Conservation (phyloP, 2,113 vertebrate species). For the Gadus chalcogrammus region DNA sequence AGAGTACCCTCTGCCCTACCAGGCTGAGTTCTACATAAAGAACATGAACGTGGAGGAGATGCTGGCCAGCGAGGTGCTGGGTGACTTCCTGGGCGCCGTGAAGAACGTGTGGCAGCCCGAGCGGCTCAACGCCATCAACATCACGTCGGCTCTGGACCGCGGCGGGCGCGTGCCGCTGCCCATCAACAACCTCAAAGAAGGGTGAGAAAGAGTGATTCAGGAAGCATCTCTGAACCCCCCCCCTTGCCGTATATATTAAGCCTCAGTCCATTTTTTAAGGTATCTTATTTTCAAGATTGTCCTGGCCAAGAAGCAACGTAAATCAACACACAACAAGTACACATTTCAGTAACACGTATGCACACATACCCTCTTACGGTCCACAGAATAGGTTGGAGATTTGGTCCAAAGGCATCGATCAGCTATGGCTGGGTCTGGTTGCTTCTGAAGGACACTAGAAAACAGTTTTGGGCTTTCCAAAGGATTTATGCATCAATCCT, state of each 20-base stretch:
- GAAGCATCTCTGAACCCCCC: neutral
- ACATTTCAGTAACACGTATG: too few relatives aligned
- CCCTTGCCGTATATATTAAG: neutral
- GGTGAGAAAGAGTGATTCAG: slow-evolving; percentile 71
- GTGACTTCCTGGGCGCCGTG: slow-evolving; percentile 94
- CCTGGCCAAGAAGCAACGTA: too few relatives aligned
- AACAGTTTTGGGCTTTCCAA: too few relatives aligned
- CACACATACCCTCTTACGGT: too few relatives aligned
- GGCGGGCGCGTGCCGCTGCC: slow-evolving; percentile 94
- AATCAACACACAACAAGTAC: too few relatives aligned
- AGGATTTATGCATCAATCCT: too few relatives aligned
- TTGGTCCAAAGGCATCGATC: too few relatives aligned
- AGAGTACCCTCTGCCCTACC: slow-evolving; percentile 93
- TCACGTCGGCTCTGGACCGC: slow-evolving; percentile 93
- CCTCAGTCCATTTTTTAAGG: too few relatives aligned
- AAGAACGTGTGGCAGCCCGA: slow-evolving; percentile 98
- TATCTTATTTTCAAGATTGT: too few relatives aligned
- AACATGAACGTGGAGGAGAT: slow-evolving; percentile 99
- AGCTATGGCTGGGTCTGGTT: too few relatives aligned
- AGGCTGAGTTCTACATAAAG: slow-evolving; percentile 96
- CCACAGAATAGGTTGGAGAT: too few relatives aligned
- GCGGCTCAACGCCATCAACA: slow-evolving; percentile 94
- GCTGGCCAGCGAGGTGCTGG: slow-evolving; percentile 95
- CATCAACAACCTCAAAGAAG: slow-evolving; percentile 96
- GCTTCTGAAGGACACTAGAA: too few relatives aligned